Conservation (phyloP, 2,797 vertebrate species). For the Mallotus villosus region DNA sequence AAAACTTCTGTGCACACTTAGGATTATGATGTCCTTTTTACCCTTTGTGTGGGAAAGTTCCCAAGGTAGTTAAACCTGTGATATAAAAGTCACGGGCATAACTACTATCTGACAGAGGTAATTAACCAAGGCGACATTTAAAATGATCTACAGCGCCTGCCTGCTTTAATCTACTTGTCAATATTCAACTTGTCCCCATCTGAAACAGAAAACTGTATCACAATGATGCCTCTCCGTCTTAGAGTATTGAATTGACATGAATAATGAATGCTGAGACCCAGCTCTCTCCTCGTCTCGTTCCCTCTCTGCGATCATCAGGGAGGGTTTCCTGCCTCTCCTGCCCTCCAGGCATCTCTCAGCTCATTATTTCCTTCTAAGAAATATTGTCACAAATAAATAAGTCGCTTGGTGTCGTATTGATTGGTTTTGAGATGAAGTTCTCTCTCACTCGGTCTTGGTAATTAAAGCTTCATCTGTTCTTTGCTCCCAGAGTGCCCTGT, state of each 20-base stretch:
- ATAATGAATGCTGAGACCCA: constrained; percentile 76
- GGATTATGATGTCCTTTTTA: constrained; percentile 61
- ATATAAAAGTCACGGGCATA: constrained; percentile 71
- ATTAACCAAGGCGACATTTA: constrained; percentile 75
- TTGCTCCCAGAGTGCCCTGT: constrained; percentile 45
- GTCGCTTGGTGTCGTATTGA: constrained; percentile 72
- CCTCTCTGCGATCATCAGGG: constrained; percentile 67
- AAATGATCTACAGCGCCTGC: constrained; percentile 70
- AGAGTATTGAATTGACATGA: constrained; percentile 76
- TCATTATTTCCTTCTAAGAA: constrained; percentile 73
- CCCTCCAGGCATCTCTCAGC: constrained; percentile 71
- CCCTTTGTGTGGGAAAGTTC: constrained; percentile 69
- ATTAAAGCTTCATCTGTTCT: constrained; percentile 67
- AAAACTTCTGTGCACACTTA: constrained; percentile 47
- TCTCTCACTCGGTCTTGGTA: constrained; percentile 65
- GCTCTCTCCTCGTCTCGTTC: constrained; percentile 61
- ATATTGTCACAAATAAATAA: constrained; percentile 76
- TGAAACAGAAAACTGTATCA: constrained; percentile 64
- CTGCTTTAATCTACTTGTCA: constrained; percentile 67
- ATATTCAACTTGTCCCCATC: constrained; percentile 73
- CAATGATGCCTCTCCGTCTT: constrained; percentile 67
- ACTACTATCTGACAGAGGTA: constrained; percentile 69
- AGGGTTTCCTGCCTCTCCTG: constrained; percentile 71
- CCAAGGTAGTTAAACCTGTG: constrained; percentile 62
- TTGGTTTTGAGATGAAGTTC: constrained; percentile 71